These are phyloP conservation scores for Cephus sareptanus DNA, from an alignment of 2,888 invertebrate genomes.

Conservation along the genomic window DNA sequence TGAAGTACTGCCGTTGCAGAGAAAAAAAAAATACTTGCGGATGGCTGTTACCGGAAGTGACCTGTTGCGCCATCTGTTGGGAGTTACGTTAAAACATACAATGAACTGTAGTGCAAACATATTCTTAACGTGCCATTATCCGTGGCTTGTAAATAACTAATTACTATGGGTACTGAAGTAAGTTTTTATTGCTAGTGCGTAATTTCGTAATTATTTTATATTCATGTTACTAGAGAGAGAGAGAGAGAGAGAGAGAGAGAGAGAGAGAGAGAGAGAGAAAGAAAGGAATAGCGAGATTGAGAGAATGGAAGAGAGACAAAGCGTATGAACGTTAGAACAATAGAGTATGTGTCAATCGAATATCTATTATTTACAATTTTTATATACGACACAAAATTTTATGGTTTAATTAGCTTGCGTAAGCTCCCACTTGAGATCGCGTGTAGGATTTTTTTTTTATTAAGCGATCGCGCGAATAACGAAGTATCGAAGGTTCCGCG, in stretches of 20 bases:
- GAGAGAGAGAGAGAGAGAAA: no score
- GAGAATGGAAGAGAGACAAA: no score
- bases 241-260: no score
- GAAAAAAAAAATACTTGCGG: no score
- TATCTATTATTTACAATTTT: constrained; percentile 6
- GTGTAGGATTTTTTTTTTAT: not conserved
- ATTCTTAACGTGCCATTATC: constrained; percentile 64
- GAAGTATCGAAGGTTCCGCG: not conserved
- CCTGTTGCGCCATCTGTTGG: no score
- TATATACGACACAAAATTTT: not conserved
- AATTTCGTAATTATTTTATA: no score
- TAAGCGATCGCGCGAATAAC: not conserved
- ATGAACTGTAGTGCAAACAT: constrained; percentile 59
- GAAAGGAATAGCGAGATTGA: no score
- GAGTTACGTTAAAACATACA: constrained; percentile 23
- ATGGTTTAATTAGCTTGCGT: not conserved
- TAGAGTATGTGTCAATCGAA: not conserved
- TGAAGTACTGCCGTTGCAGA: no score
- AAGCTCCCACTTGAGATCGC: not conserved
- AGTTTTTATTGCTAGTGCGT: not conserved
- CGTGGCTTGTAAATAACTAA: constrained; percentile 64
- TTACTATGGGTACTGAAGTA: constrained; percentile 28
- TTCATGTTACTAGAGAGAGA: no score
- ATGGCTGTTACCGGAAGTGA: no score
- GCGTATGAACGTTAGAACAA: no score